Conservation (phyloP, 2,113 vertebrate species). For the Plectropomus leopardus region DNA sequence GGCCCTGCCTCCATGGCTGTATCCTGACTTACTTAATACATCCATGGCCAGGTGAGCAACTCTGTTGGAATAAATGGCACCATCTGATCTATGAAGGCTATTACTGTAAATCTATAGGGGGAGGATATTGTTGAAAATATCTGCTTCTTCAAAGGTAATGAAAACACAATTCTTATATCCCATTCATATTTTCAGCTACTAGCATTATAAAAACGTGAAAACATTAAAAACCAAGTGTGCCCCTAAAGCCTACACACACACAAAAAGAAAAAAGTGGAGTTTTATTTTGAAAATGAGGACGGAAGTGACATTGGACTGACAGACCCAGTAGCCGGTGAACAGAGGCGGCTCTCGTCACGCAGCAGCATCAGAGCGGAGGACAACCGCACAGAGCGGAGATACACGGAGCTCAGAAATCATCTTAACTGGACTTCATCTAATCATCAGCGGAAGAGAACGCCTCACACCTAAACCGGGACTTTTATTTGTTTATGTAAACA, state of each 20-base stretch:
- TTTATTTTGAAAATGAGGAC: conserved; percentile 34
- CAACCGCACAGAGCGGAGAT: neutral
- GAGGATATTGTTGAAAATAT: too few species aligned
- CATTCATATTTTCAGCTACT: too few species aligned
- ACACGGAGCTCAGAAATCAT: neutral
- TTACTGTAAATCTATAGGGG: too few species aligned
- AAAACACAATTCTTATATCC: too few species aligned
- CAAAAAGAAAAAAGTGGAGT: neutral
- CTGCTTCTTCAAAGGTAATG: too few species aligned
- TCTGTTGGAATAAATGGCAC: too few species aligned
- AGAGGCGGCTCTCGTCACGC: neutral
- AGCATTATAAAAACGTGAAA: too few species aligned
- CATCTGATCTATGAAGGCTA: too few species aligned
- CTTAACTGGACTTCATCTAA: neutral
- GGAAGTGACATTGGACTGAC: neutral
- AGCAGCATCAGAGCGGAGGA: neutral
- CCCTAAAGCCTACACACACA: too few species aligned
- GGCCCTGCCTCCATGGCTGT: too few species aligned
- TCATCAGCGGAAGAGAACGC: fast-evolving
- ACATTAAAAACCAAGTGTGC: neutral
- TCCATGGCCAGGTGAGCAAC: too few species aligned
- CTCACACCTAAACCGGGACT: neutral
- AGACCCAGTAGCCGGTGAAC: neutral
- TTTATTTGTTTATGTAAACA: neutral
- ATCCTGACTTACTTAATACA: too few species aligned